Evolutionary conservation across 2,888 invertebrate species (phyloP), one percentile per base, ranked within the genome.

Genomic region (Tortrix viridana): DNA sequence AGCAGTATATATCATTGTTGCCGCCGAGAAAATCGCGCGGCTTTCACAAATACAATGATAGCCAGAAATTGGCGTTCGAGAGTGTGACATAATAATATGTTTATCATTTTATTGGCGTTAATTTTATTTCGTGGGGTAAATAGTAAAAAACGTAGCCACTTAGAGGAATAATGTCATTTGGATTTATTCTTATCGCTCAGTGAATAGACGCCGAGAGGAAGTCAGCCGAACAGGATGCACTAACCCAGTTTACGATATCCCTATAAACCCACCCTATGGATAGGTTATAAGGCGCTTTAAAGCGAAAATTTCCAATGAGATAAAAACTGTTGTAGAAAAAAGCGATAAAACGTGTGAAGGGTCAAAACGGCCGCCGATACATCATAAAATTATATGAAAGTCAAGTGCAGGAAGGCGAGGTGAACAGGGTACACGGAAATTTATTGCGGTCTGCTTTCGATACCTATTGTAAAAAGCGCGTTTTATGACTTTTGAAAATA

Each of bases 381-480:
- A 92, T 92, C 91, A 90, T 89, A 88, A 90, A 90, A 89, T 91
- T 90, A 92, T 88, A 90, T 91, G 86, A 92, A 91, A 91, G 90
- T 90, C 92, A 89, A 90, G 88, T 84, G 86, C 86, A 86, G 88
- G 85, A 82, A 85, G 85, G 86, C 82, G 85, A 88, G 88, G 88
- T 86, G 89, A 88, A 82, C 82, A 81, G 82, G 83, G 80, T 82
- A 77, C 77, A 65, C 73, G 70, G 65, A 77, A 84, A 91, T 91
- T 91, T 92, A 92, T 91, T 81, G 84, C 86, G 86, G 89, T 82
- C 88, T 88, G 91, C 81, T 85, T 84, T 87, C 85, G 88, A 90
- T 88, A 86, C 86, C 86, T 85, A 88, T 91, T 90, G 89, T 90
- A 79, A 74, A 83, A 82, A 81, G 74, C 78, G 71, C 71, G 74